Evolutionary conservation across 1,140 invertebrate genomes (phyloP).

Genomic region (Nylanderia fulva): DNA sequence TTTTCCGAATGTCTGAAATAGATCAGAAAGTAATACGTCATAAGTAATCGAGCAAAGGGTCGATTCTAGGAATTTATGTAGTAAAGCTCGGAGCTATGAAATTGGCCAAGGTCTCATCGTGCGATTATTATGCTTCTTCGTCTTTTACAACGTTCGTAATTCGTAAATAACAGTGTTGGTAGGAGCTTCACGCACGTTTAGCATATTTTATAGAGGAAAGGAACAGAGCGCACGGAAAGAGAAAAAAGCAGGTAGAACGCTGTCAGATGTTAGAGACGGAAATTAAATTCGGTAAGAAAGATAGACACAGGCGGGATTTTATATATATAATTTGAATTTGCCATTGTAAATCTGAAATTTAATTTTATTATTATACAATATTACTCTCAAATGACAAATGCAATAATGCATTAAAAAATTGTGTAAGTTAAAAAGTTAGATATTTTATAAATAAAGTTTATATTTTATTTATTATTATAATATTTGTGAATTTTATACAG

Average conservation of each 20-base stretch:
- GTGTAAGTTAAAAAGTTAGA: not conserved
- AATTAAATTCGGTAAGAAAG: slow-evolving; percentile 42
- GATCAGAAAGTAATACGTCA: slow-evolving; percentile 29
- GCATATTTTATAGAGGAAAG: slow-evolving; percentile 78
- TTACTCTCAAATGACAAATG: not conserved
- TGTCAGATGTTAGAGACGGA: slow-evolving; percentile 37
- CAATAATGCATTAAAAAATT: not conserved
- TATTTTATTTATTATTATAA: no score
- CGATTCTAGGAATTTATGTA: slow-evolving; percentile 57
- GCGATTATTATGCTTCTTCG: slow-evolving; percentile 76
- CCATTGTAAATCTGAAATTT: not conserved
- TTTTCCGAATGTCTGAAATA: not conserved
- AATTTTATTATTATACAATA: no score
- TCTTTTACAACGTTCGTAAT: slow-evolving; percentile 81
- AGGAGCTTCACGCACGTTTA: slow-evolving; percentile 74
- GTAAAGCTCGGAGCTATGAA: slow-evolving; percentile 67
- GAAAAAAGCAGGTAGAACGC: slow-evolving; percentile 49
- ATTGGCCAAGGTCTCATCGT: slow-evolving; percentile 68
- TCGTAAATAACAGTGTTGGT: slow-evolving; percentile 80
- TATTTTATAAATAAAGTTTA: not conserved
- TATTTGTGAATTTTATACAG: not conserved
- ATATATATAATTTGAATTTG: slow-evolving; percentile 2
- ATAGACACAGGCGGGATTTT: slow-evolving; percentile 18
- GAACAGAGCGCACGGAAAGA: not conserved
- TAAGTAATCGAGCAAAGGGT: slow-evolving; percentile 7